Evolutionary conservation across 2,113 vertebrate genomes (phyloP).

Genomic region (Boleophthalmus pectinirostris): DNA sequence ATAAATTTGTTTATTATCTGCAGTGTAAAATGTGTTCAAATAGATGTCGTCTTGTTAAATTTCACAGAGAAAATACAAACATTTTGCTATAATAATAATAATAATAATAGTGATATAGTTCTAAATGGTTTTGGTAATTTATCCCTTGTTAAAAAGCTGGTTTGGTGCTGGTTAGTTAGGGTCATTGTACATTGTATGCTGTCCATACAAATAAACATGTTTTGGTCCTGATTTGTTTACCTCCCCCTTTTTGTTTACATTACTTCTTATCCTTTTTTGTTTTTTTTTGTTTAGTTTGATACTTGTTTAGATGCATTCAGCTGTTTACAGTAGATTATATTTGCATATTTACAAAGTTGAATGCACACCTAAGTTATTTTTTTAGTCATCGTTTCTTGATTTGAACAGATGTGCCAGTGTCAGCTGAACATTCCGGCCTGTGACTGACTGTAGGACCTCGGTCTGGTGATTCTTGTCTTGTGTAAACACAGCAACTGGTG

Average conservation of each 20-base stretch:
- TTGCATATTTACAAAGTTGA: not conserved
- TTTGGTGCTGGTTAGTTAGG: too few relatives aligned
- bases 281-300: too few relatives aligned
- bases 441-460: constrained; percentile 22
- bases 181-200: too few relatives aligned
- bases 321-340: too few relatives aligned
- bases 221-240: too few relatives aligned
- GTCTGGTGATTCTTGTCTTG: constrained; percentile 28
- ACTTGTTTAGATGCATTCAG: too few relatives aligned
- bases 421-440: constrained; percentile 15
- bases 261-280: too few relatives aligned
- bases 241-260: too few relatives aligned
- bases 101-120: not conserved
- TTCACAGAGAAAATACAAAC: not conserved
- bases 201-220: too few relatives aligned
- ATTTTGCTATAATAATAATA: too few relatives aligned
- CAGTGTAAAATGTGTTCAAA: not conserved
- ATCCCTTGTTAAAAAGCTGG: too few relatives aligned
- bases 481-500: constrained; percentile 40
- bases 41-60: not conserved
- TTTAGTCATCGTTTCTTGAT: constrained; percentile 10
- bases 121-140: too few relatives aligned
- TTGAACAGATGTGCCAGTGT: constrained; percentile 18
- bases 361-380: not conserved
- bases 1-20: not conserved